Evolutionary conservation across 2,888 invertebrate genomes (phyloP), one percentile per base, ranked within the genome.

Genomic region (Microplitis deprimator): DNA sequence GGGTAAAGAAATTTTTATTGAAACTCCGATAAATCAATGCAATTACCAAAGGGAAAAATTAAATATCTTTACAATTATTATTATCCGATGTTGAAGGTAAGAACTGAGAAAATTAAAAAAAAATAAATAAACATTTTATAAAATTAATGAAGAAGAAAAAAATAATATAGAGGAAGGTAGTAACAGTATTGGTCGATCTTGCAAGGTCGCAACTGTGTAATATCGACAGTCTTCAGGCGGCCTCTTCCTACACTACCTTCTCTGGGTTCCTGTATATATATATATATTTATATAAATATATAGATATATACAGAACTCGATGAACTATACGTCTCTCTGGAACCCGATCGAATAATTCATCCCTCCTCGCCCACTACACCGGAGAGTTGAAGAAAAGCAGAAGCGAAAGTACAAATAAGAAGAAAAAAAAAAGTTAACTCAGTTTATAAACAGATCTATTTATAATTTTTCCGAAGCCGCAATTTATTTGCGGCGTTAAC

Each of bases 181-280:
- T 41, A 70, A 40, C 65, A 70, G 39, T 17, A 70, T 69, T 82
- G 88, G 86, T 87, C 87, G 88, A 88, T 87, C 84, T 80, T 82
- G 80, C 87, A 88, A 88, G 88, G 87, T 88, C 88, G 84, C 81
- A 80, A 81, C 50, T 50, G 67, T 40, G 72, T 72, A 76, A 79
- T 87, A 88, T 88, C 86, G 87, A 87, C 86, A 84, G 83, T 61
- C 75, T 77, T 76, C 69, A 60, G 38, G 71, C 77, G 69, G 65
- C 68, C 68, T 29, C 68, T 64, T 10, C 60, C 64, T 40, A 59
- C 76, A 5, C 41, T 16, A 39, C 69, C 67, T 41, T 75, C 61
- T 38, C 59, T 38, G n/a, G 65, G 7, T 65, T 39, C 29, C 60
- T 39, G 8, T 68, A 40, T 40, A 16, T 40, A 60, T 75, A 29